Evolutionary conservation across 2,113 vertebrate genomes (phyloP).

Genomic region (Castor canadensis): DNA sequence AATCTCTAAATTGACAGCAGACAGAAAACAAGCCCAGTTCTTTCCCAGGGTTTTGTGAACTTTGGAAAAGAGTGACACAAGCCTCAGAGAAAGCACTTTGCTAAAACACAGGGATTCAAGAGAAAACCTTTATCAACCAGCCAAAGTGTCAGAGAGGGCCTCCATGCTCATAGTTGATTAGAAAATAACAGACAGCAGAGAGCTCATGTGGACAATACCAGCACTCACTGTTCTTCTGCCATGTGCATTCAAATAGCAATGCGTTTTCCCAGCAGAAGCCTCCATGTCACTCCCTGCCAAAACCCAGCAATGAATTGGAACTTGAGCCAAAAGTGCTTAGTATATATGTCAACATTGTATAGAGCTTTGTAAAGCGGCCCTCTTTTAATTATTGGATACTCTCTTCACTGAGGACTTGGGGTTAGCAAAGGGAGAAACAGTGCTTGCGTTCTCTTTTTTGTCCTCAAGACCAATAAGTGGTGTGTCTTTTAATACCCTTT

Average conservation of each 20-base stretch:
- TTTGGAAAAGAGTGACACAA: neutral
- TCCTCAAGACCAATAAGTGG: neutral
- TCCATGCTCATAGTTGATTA: neutral
- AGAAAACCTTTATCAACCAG: neutral
- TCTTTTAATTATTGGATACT: neutral
- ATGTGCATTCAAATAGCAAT: neutral
- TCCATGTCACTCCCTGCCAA: neutral
- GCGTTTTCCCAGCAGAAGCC: neutral
- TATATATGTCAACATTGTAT: neutral
- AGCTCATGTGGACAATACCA: too few relatives aligned
- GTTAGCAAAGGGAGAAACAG: neutral
- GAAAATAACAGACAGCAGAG: neutral
- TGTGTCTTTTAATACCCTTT: neutral
- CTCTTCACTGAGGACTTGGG: neutral
- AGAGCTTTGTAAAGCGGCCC: neutral
- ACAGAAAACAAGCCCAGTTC: neutral
- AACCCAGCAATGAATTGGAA: conserved; percentile 5
- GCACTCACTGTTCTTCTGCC: rapidly evolving
- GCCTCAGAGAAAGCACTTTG: neutral
- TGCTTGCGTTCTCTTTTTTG: neutral
- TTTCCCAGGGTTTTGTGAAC: neutral
- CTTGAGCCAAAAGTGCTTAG: conserved; percentile 33
- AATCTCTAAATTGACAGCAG: neutral
- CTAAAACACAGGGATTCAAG: neutral
- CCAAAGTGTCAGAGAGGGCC: neutral